Evolutionary conservation across 2,888 invertebrate species (phyloP), one percentile per base, ranked within the genome.

Genomic region (Zaprionus lineosus): DNA sequence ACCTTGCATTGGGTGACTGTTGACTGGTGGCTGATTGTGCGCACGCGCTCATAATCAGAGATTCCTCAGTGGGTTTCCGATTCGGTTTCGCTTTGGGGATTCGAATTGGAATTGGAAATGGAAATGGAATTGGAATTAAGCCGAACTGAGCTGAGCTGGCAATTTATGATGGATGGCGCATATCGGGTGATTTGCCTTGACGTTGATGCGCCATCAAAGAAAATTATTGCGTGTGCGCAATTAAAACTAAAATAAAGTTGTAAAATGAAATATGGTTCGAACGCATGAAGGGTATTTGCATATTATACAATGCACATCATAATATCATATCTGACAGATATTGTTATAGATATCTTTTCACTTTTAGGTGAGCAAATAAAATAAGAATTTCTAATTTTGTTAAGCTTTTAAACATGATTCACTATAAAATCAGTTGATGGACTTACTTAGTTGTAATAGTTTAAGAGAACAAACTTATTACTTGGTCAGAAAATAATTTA

Each of bases 141-240:
- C n/a, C n/a, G n/a, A n/a, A 11, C 12, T 48, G 52, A 34, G 36
- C 24, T 70, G 76, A 63, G 75, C 56, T 61, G 75, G 61, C 74
- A 31, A n/a, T 63, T 74, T 78, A 78, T 81, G 79, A 84, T 81
- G 79, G 72, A 79, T 79, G 79, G 62, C 78, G 81, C 71, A 69
- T 81, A 77, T 74, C 65, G 56, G 64, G 68, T 74, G 79, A 83
- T 84, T 82, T 76, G 75, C 66, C 83, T 72, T 84, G 81, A 81
- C 81, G 83, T 79, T 81, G 83, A 81, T 81, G 81, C 71, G 66
- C 79, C 79, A 81, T 81, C 83, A 84, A 72, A 74, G 83, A 83
- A 84, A 81, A 84, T 81, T 84, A 81, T 81, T 84, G 85, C 81
- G 74, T 76, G 81, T 74, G 70, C 78, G 57, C 84, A 79, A 79